Evolutionary conservation across 2,797 vertebrate genomes (phyloP), one percentile per base, ranked within the genome.

Genomic region (Heteromormyrus szaboi): DNA sequence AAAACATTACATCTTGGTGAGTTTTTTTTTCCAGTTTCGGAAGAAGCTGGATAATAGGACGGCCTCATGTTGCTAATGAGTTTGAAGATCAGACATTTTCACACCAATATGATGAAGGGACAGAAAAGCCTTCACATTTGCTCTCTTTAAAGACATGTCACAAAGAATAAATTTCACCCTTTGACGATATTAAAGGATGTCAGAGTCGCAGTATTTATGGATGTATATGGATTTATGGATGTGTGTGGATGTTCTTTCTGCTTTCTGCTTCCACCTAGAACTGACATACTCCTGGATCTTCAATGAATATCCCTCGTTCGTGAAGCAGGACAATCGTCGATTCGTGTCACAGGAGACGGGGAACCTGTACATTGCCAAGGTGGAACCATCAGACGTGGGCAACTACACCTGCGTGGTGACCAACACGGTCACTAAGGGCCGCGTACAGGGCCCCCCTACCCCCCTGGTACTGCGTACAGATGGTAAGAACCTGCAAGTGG

Each of bases 321-420:
- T 98, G 88, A 97, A 97, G 90, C 98, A 99, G 93, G 99, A 99
- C 88, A 97, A 93, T 19, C 97, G 98, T 0, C 97, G 98, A 89
- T 99, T 99, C 9, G 96, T 99, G 90, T 99, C 99, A 0, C 99
- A 99, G 92, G 97, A 98, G 91, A 99, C 98, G 0, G 98, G 99
- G 0, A 99, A 99, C 85, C 93, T 99, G 2, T 99, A 99, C 93
- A 98, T 99, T 0, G 98, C 99, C 12, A 99, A 98, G 93, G 98
- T 99, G 93, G 98, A 99, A 91, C 94, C 95, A 2, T 99, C 98
- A 0, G 99, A 99, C 17, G 98, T 95, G 54, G 99, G 99, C n/a
- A 99, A 99, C 94, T 99, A 99, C 93, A 99, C 98, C 0, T 99
- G 99, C 0, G 98, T 99, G 91, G 98, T 99, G 89, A 98, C 97